phyloP scores from a whole-genome alignment of 2,888 invertebrate genomes.

The Cephus rjabovi region DNA sequence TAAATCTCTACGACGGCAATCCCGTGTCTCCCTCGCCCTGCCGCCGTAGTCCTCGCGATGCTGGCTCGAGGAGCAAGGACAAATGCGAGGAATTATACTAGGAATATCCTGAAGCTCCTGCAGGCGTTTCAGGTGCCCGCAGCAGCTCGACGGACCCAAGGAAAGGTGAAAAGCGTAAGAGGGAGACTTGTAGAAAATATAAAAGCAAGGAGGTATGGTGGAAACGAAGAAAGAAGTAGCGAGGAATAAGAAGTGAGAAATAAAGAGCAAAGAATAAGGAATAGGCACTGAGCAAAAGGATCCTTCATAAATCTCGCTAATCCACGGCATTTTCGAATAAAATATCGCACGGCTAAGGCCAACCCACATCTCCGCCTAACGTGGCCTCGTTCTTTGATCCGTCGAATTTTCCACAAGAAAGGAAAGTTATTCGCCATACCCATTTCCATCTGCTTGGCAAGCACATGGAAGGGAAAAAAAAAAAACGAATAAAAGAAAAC shows the following conservation, averaged over 20 bases:
- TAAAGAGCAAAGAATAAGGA: not conserved
- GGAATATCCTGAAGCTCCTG: not conserved
- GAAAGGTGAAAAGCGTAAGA: not conserved
- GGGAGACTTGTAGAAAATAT: not conserved
- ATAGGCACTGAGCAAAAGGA: conserved; percentile 12
- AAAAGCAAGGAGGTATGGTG: not conserved
- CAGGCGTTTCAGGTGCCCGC: not conserved
- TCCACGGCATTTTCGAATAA: conserved; percentile 45
- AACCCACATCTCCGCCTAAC: not conserved
- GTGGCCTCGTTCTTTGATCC: not conserved
- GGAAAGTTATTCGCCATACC: not conserved
- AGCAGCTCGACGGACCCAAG: not conserved
- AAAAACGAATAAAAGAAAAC: not conserved
- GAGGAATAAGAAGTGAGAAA: not conserved
- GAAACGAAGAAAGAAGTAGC: not conserved
- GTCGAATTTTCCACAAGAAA: not conserved
- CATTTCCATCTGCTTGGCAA: not conserved
- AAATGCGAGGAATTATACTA: not conserved
- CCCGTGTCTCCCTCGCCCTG: not conserved
- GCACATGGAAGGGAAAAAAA: not conserved
- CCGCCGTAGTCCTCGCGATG: not conserved
- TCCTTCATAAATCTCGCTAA: conserved; percentile 48
- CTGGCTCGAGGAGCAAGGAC: not conserved
- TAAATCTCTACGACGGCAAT: not conserved
- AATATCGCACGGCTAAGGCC: conserved; percentile 37